These are phyloP conservation scores for Phalloptychus januarius DNA, from an alignment of 2,797 vertebrate species.

Conservation along the genomic window DNA sequence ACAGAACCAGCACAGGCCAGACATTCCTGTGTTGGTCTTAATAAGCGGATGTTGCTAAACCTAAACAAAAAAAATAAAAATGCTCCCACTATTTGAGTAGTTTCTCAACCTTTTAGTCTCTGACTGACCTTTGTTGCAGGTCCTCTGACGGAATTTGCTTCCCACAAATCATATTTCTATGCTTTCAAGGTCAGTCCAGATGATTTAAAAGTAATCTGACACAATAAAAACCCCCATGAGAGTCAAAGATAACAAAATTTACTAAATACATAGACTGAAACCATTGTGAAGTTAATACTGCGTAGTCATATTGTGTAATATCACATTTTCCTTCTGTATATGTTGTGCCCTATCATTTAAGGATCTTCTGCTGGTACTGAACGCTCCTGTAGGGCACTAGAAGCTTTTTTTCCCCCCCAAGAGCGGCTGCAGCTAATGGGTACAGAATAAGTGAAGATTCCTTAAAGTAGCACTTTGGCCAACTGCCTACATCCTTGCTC, in stretches of 20 bases:
- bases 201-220: not conserved
- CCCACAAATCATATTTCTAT: not conserved
- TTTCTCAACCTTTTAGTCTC: not conserved
- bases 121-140: not conserved
- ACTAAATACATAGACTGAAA: not conserved
- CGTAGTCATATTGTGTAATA: not conserved
- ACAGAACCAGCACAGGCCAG: not conserved
- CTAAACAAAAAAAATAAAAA: not conserved
- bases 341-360: not conserved
- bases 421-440: constrained; percentile 29
- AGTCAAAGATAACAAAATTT: not conserved
- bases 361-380: not conserved
- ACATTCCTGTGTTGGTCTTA: not conserved
- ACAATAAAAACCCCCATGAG: no score
- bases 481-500: constrained; percentile 30
- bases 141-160: not conserved
- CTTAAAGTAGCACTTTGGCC: constrained; percentile 47
- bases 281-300: not conserved
- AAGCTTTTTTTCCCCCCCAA: constrained; percentile 29
- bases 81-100: not conserved
- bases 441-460: constrained; percentile 46
- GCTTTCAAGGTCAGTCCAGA: not conserved
- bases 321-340: not conserved
- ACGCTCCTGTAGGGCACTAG: not conserved
- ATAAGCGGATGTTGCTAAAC: not conserved